Percentiles rank a stretch among this genome's conserved stretches.
Evolutionary conservation across 37 sponge, comb jelly and placozoan species (phyloP).

Genomic region (Spongilla lacustris): DNA sequence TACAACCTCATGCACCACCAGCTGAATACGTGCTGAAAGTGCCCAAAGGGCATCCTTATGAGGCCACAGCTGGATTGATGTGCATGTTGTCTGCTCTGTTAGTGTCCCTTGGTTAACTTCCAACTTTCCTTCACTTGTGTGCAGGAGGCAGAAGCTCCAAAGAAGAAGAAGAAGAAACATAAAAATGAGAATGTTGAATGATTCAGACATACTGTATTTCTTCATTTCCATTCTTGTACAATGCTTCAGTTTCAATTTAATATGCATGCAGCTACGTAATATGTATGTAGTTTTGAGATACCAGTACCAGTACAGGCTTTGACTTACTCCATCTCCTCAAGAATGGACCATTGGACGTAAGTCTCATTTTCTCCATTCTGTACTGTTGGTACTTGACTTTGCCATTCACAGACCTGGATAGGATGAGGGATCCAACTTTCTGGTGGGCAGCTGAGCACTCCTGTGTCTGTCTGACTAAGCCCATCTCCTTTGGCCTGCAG

Average conservation of each 20-base stretch:
- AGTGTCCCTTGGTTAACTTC: too few relatives aligned
- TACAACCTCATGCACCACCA: constrained; percentile 57
- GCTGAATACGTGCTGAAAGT: constrained; percentile 12
- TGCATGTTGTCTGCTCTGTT: not conserved
- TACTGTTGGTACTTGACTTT: too few relatives aligned
- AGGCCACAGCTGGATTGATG: not conserved
- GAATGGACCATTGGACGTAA: too few relatives aligned
- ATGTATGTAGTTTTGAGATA: not conserved
- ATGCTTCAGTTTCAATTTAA: not conserved
- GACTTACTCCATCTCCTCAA: too few relatives aligned
- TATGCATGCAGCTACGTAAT: not conserved
- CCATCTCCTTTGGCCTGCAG: too few relatives aligned
- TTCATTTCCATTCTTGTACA: not conserved
- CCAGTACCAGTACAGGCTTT: too few relatives aligned
- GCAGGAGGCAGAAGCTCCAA: constrained; percentile 20
- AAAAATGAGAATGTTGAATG: constrained; percentile 12
- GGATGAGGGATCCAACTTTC: too few relatives aligned
- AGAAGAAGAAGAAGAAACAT: constrained; percentile 39
- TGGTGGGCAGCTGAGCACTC: too few relatives aligned
- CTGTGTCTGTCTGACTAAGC: too few relatives aligned
- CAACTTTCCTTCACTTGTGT: not conserved
- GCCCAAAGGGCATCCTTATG: not conserved
- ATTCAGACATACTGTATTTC: not conserved
- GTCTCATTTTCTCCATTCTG: too few relatives aligned
- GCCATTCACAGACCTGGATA: too few relatives aligned